These are phyloP conservation scores for Anas platyrhynchos DNA, from an alignment of 2,113 vertebrate species.

Conservation along the genomic window DNA sequence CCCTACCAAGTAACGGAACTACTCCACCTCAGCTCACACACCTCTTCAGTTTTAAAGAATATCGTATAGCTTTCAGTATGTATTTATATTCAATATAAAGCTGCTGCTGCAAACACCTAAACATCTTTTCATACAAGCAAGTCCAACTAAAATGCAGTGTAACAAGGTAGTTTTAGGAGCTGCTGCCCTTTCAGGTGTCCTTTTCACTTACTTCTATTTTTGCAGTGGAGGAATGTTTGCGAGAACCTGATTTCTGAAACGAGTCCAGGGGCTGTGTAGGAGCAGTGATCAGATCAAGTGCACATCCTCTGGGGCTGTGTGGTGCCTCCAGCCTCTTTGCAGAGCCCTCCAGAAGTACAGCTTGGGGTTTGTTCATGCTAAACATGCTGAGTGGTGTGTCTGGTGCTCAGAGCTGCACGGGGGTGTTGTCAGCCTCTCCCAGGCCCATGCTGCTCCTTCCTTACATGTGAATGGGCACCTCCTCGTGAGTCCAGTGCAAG, in stretches of 20 bases:
- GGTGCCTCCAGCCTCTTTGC: not conserved
- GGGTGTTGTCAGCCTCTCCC: too few relatives aligned
- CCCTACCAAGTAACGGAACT: not conserved
- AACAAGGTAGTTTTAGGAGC: not conserved
- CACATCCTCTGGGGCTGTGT: accelerated
- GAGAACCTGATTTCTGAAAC: not conserved
- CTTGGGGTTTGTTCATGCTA: not conserved
- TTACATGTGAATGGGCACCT: accelerated
- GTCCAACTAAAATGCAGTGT: not conserved
- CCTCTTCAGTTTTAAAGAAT: not conserved
- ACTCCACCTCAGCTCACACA: not conserved
- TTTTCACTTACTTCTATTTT: not conserved
- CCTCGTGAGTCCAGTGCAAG: accelerated
- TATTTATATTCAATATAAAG: not conserved
- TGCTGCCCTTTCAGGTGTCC: not conserved
- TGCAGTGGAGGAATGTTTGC: not conserved
- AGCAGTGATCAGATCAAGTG: not conserved
- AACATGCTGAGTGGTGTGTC: not conserved
- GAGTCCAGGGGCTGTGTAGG: not conserved
- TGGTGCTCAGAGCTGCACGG: accelerated
- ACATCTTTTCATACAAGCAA: not conserved
- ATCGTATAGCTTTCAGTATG: not conserved
- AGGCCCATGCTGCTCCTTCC: not conserved
- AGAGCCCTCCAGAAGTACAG: not conserved
- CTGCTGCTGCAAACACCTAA: not conserved